phyloP scores from a whole-genome alignment of 2,113 vertebrate genomes.

The Argyrosomus japonicus region DNA sequence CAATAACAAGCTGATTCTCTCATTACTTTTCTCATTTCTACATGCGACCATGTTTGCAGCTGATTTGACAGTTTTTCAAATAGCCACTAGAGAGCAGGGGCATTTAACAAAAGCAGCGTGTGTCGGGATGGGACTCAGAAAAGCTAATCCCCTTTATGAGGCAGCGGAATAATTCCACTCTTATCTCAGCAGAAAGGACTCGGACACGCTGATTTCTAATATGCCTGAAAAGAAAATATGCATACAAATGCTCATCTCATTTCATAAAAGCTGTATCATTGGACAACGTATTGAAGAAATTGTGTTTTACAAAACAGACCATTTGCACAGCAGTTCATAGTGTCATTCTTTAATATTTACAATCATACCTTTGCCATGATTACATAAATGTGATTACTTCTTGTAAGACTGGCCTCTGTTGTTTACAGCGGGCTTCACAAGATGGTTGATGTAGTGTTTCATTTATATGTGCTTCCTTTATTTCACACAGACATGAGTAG shows the following conservation, averaged over 20 bases:
- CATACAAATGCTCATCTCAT: background rate
- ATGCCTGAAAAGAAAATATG: background rate
- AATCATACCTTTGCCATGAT: conserved; percentile 62
- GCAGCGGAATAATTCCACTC: no score
- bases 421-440: conserved; percentile 38
- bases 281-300: background rate
- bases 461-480: conserved; percentile 51
- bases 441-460: conserved; percentile 31
- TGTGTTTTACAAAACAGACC: conserved; percentile 12
- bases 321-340: conserved; percentile 27
- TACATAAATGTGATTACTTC: conserved; percentile 48
- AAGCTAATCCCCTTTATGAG: background rate
- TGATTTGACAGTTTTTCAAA: background rate
- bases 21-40: background rate
- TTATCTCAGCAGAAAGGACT: background rate
- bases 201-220: background rate
- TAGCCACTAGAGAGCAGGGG: background rate
- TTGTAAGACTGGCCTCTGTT: conserved; percentile 42
- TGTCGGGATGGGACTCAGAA: background rate
- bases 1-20: background rate
- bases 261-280: background rate
- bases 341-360: conserved; percentile 72
- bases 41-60: background rate
- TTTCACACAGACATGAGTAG: conserved; percentile 26
- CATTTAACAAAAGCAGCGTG: background rate